Conservation (phyloP, 2,113 vertebrate genomes). For the Corythoichthys intestinalis region DNA sequence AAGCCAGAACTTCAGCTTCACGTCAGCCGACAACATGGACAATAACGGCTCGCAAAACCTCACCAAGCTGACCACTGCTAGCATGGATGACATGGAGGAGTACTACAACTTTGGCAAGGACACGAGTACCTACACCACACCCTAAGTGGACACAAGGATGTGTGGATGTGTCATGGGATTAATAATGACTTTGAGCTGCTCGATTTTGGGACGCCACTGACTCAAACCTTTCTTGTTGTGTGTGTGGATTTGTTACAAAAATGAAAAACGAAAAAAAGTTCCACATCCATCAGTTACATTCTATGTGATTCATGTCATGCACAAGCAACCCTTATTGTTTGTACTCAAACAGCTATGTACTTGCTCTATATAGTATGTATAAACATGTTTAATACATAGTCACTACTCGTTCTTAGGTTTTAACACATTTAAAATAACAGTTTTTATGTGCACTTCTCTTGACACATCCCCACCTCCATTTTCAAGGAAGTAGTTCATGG, state of each 20-base stretch:
- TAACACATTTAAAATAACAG: slow-evolving; percentile 44
- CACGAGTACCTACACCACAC: slow-evolving; percentile 67
- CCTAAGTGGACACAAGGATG: slow-evolving; percentile 44
- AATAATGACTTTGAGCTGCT: background rate
- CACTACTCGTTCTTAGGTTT: slow-evolving; percentile 56
- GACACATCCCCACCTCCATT: background rate
- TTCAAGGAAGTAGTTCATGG: background rate
- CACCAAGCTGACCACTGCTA: slow-evolving; percentile 82
- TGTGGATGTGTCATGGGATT: background rate
- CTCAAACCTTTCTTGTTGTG: slow-evolving; percentile 44
- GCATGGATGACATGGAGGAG: slow-evolving; percentile 92
- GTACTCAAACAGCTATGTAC: slow-evolving; percentile 61
- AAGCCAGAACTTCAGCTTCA: slow-evolving; percentile 82
- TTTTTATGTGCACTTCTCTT: slow-evolving; percentile 8
- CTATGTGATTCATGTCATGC: slow-evolving; percentile 51
- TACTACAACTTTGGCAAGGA: slow-evolving; percentile 86
- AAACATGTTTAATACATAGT: slow-evolving; percentile 52
- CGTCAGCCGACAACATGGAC: slow-evolving; percentile 71
- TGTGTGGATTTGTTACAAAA: slow-evolving; percentile 55
- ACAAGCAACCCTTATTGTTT: slow-evolving; percentile 57
- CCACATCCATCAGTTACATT: slow-evolving; percentile 51
- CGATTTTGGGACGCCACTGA: background rate
- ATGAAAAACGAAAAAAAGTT: slow-evolving; percentile 21
- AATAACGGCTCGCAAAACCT: slow-evolving; percentile 76
- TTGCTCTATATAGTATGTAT: slow-evolving; percentile 37